These are phyloP conservation scores for Lipophrys pholis DNA, from an alignment of 2,113 vertebrate species.

Conservation along the genomic window DNA sequence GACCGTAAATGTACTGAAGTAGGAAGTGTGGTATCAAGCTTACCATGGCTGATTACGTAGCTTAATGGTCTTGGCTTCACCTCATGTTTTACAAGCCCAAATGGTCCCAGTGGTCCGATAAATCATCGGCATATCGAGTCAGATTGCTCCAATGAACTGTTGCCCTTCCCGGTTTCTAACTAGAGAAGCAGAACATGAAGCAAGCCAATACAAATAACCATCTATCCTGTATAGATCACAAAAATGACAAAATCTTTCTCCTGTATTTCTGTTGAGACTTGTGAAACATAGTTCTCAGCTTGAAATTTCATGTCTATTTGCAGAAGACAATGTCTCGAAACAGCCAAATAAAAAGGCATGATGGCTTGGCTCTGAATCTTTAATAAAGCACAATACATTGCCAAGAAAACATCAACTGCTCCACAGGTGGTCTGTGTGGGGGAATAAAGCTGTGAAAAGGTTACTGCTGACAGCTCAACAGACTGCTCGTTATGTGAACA, in stretches of 20 bases:
- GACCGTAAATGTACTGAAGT: conserved; percentile 69
- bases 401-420: conserved; percentile 49
- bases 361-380: conserved; percentile 41
- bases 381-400: conserved; percentile 50
- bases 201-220: conserved; percentile 74
- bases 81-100: conserved; percentile 82
- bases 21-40: conserved; percentile 64
- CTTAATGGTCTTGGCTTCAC: conserved; percentile 82
- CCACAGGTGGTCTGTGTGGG: conserved; percentile 64
- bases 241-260: conserved; percentile 28
- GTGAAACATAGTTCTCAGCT: conserved; percentile 42
- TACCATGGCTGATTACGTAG: conserved; percentile 79
- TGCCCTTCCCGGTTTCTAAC: conserved; percentile 75
- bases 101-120: conserved; percentile 78
- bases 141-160: conserved; percentile 77
- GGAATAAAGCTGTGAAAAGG: conserved; percentile 73
- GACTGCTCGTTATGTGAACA: conserved; percentile 62
- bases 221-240: conserved; percentile 49
- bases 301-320: conserved; percentile 25
- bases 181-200: conserved; percentile 53
- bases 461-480: conserved; percentile 70
- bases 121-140: conserved; percentile 77
- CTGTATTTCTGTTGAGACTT: conserved; percentile 12
- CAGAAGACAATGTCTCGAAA: conserved; percentile 28
- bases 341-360: conserved; percentile 19